phyloP scores from a whole-genome alignment of 2,888 invertebrate species.

The Ernsta delagoae region DNA sequence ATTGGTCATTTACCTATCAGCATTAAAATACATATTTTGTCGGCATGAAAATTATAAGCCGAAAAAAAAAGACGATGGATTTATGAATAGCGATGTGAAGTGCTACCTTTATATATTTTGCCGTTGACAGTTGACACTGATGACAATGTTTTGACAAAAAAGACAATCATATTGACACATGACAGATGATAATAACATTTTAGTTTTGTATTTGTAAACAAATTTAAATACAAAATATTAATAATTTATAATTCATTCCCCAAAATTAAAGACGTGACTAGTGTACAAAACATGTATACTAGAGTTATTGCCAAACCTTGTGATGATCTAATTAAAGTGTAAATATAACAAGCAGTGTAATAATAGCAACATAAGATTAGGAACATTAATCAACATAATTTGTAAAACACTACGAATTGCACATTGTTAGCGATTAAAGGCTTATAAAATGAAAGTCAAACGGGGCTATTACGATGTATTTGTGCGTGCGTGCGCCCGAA shows the following conservation, averaged over 20 bases:
- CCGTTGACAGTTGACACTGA: too few species aligned
- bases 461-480: conserved; percentile 77
- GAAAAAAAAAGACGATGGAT: too few species aligned
- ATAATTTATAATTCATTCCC: too few species aligned
- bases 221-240: neutral
- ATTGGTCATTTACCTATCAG: too few species aligned
- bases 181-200: neutral
- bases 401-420: neutral
- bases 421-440: neutral
- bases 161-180: neutral
- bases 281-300: neutral
- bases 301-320: neutral
- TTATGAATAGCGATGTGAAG: too few species aligned
- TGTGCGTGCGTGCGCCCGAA: conserved; percentile 67
- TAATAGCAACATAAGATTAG: neutral
- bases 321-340: neutral
- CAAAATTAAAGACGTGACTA: neutral
- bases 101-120: too few species aligned
- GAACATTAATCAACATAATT: neutral
- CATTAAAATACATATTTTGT: too few species aligned
- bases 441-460: conserved; percentile 50
- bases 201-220: neutral
- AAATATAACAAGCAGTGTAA: neutral
- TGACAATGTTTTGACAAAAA: neutral
- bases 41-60: too few species aligned